Evolutionary conservation across 2,888 invertebrate species (phyloP).

Genomic region (Meteorus cinctellus): DNA sequence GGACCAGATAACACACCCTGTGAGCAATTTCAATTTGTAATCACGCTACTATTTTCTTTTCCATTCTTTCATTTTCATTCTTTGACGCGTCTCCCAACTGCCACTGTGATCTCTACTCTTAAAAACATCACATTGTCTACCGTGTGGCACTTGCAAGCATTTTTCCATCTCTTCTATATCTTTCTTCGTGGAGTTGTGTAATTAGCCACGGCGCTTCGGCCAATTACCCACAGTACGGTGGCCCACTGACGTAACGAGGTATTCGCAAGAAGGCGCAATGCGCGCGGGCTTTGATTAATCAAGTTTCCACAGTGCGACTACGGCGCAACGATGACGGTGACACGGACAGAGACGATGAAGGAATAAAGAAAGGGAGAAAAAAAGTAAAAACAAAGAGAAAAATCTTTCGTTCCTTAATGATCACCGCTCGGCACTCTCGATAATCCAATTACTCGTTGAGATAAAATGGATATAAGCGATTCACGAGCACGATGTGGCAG

Average conservation of each 20-base stretch:
- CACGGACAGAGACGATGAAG: constrained; percentile 24
- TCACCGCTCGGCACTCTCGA: constrained; percentile 26
- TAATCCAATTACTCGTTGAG: constrained; percentile 26
- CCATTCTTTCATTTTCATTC: not conserved
- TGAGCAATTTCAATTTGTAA: constrained; percentile 27
- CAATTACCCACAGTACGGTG: constrained; percentile 43
- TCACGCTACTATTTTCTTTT: not conserved
- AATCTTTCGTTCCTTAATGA: constrained; percentile 31
- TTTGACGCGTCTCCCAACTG: not conserved
- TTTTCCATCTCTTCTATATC: constrained; percentile 12
- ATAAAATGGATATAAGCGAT: constrained; percentile 35
- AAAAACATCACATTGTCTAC: constrained; percentile 7
- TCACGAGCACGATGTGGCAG: constrained; percentile 16
- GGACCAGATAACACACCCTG: not conserved
- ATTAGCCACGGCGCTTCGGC: constrained; percentile 38
- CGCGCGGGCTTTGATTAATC: constrained; percentile 62
- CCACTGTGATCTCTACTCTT: not conserved
- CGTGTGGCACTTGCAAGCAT: not conserved
- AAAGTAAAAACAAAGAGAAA: constrained; percentile 40
- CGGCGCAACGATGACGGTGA: constrained; percentile 40
- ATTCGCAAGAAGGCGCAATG: constrained; percentile 59
- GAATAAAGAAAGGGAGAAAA: constrained; percentile 42
- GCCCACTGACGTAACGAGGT: constrained; percentile 56
- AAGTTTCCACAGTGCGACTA: constrained; percentile 54
- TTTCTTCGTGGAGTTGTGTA: constrained; percentile 22